phyloP scores from a whole-genome alignment of 2,113 vertebrate species.

The Pygoscelis antarcticus region DNA sequence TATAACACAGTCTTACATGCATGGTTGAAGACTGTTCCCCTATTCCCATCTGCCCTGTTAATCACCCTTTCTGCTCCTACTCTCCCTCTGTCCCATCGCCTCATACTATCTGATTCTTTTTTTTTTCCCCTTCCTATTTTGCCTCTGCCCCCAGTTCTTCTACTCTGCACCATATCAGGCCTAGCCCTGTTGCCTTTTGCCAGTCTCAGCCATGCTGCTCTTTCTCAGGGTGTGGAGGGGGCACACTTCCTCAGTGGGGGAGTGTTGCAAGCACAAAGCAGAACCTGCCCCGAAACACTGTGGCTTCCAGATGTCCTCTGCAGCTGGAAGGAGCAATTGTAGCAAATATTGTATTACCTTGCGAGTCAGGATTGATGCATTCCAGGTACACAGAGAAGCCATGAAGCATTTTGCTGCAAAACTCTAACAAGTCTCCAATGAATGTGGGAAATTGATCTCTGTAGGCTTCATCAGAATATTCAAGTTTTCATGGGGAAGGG shows the following conservation, averaged over 20 bases:
- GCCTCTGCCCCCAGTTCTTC: background rate
- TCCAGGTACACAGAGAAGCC: background rate
- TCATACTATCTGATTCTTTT: background rate
- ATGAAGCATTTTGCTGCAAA: background rate
- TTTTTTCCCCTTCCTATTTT: background rate
- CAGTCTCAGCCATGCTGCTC: background rate
- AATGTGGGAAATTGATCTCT: background rate
- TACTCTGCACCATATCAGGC: background rate
- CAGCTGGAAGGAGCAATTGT: background rate
- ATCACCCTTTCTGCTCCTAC: background rate
- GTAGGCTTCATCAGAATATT: background rate
- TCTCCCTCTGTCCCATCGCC: background rate
- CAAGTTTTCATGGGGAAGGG: background rate
- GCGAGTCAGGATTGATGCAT: background rate
- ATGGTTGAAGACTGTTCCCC: background rate
- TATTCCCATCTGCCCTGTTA: background rate
- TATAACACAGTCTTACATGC: background rate
- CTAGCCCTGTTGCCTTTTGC: background rate
- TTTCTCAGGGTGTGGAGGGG: background rate
- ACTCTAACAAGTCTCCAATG: fast-evolving
- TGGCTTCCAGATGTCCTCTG: background rate
- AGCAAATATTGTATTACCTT: background rate
- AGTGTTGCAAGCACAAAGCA: background rate
- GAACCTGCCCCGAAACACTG: background rate
- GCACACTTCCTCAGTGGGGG: too few relatives aligned